phyloP scores from a whole-genome alignment of 2,797 vertebrate species.

The Acipenser ruthenus region DNA sequence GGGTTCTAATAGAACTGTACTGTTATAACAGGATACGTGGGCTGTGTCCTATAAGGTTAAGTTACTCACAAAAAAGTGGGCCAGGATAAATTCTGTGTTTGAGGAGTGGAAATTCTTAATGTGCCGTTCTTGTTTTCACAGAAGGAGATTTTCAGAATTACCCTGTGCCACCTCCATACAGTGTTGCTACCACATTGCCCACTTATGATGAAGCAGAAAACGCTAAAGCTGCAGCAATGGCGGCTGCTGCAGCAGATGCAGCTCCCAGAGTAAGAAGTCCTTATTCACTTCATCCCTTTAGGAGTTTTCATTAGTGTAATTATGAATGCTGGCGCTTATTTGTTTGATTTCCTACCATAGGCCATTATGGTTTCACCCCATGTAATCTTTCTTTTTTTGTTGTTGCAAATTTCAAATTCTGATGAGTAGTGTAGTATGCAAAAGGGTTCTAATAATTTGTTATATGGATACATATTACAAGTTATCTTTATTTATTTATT shows the following conservation, averaged over 20 bases:
- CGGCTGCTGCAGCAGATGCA: slow-evolving; percentile 71
- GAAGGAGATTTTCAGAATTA: slow-evolving; percentile 74
- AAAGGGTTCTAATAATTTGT: too few species aligned
- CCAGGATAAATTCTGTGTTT: too few species aligned
- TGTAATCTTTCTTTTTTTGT: too few species aligned
- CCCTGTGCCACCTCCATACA: slow-evolving; percentile 94
- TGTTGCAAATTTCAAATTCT: too few species aligned
- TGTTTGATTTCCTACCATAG: too few species aligned
- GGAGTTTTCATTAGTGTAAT: too few species aligned
- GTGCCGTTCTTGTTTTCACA: slow-evolving; percentile 39
- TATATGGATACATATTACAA: too few species aligned
- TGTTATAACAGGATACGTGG: not conserved
- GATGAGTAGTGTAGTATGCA: too few species aligned
- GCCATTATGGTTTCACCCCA: too few species aligned
- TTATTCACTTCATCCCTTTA: not conserved
- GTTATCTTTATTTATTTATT: not conserved
- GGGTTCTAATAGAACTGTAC: not conserved
- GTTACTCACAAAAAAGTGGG: slow-evolving; percentile 7
- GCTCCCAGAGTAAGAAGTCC: slow-evolving; percentile 67
- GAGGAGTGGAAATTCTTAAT: too few species aligned
- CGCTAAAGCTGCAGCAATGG: slow-evolving; percentile 89
- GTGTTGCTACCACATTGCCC: slow-evolving; percentile 92
- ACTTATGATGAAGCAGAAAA: slow-evolving; percentile 96
- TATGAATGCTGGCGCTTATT: not conserved
- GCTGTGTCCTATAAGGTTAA: not conserved